Base-by-base conservation (phyloP, 1,140 invertebrate species). In the Anadara kagoshimensis region DNA sequence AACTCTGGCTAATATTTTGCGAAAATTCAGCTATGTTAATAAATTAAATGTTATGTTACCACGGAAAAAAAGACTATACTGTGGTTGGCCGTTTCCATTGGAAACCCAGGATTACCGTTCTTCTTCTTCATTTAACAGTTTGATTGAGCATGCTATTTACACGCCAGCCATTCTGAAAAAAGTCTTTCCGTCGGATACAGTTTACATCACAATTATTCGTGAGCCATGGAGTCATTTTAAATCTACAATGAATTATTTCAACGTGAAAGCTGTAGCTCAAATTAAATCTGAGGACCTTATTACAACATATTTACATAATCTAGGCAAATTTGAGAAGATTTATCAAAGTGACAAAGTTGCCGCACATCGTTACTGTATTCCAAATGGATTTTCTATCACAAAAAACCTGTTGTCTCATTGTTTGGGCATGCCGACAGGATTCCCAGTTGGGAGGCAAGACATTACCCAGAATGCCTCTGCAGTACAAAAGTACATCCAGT, bases 111-210 rank as follows among this genome's bases (percentile, higher is more conserved):
- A 85, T 62, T 77, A 77, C 26, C 64, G 79, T 22, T 79, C 78
- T 1, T 81, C 82, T 8, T 78, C 85, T 59, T 70, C 64, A 24
- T 86, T 81, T 74, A 83, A 85, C 66, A 76, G 80, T 14, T 69
- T 87, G n/a, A 75, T 73, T 11, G 83, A 87, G 69, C 86, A 86
- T 76, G 56, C 80, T 10, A 75, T 86, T n/a, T 87, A 85, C 64
- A 84, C 83, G 45, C 69, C 75, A n/a, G 76, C 71, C 16, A 61
- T 81, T 0, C 82, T 86, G 79, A 67, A 76, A 54, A 47, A 47
- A 0, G 45, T 85, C 0, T 85, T 87, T 78, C 83, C 78, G 0
- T 24, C 36, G 1, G 68, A 84, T 45, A 81, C 80, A n/a, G 58
- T 76, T 5, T 87, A 80, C 58, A 74, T 87, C 16, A 77, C 83